A percentile compares a stretch with the other conserved stretches of the same genome.
Evolutionary conservation across 1,140 invertebrate genomes (phyloP).

Genomic region (Drosophila watanabei): DNA sequence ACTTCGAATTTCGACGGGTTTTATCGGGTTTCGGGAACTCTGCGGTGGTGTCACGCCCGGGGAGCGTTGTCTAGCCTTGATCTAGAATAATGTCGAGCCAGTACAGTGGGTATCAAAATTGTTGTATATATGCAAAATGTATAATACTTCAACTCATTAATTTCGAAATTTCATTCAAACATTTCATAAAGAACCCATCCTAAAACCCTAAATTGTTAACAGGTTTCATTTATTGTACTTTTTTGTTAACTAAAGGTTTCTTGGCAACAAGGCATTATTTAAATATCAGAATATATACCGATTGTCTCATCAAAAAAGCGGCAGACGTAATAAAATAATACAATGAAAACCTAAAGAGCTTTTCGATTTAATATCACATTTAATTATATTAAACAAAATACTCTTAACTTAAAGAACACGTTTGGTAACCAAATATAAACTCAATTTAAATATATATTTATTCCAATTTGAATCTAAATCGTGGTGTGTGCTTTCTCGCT

Average conservation of each 20-base stretch:
- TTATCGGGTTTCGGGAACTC: background rate
- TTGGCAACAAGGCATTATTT: constrained; percentile 3
- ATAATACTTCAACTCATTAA: background rate
- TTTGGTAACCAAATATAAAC: background rate
- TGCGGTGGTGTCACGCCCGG: constrained; percentile 29
- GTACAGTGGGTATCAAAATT: constrained; percentile 16
- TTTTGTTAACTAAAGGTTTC: background rate
- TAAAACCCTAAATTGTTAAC: background rate
- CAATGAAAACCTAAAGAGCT: constrained; percentile 13
- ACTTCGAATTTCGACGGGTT: constrained; percentile 3
- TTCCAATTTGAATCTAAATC: constrained; percentile 5
- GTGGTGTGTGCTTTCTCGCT: background rate
- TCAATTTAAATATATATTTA: constrained; percentile 29
- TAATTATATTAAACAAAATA: constrained; percentile 40
- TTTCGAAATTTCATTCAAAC: background rate
- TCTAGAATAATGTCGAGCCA: constrained; percentile 10
- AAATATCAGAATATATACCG: background rate
- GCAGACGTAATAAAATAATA: constrained; percentile 29
- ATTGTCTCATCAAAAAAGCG: constrained; percentile 7
- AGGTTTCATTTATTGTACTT: background rate
- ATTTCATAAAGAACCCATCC: background rate
- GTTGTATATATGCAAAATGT: background rate
- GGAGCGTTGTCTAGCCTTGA: constrained; percentile 4
- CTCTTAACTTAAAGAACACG: constrained; percentile 18
- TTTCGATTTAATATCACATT: constrained; percentile 23